Base-by-base conservation (phyloP, 2,888 invertebrate species). In the Tubulanus polymorphus region DNA sequence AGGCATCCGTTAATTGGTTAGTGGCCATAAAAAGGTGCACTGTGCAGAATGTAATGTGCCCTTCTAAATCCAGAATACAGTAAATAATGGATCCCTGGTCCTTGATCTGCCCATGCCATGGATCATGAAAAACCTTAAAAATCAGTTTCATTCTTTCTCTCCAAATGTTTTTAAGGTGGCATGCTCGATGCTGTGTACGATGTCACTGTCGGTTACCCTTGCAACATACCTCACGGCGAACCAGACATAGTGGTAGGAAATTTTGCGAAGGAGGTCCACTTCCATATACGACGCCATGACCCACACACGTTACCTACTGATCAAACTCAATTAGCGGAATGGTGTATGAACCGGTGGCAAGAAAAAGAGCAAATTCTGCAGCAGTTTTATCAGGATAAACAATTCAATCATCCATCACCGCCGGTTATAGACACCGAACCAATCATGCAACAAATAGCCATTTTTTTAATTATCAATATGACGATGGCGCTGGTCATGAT, bases 181-280 rank as follows among this genome's bases (percentile, higher is more conserved):
- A 85, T 85, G 26, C 78, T 92, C 52, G 85, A 86, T 59, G 87
- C 89, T 0, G 83, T 93, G n/a, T 91, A 91, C 76, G 92, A 93
- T 75, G 83, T 91, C 62, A 90, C 91, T 0, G 83, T 93, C n/a
- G 89, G 86, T 0, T 93, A 92, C 78, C 90, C 90, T 3, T 85
- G 84, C 61, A 84, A 84, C 12, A 79, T 87, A 29, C 88, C 90
- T 0, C 89, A 90, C 75, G 87, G 85, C 25, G 91, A 93, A 77
- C 74, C 84, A 25, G 87, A 88, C 68, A 79, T 91, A 48, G 69
- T 89, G 6, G 80, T 80, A 20, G 91, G 91, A 8, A 82, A 82
- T 54, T 84, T 89, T 69, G 91, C 92, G 0, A 83, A 83, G 60
- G 85, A 88, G 71, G 87, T 91, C 12, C 87, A 88, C 74, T 88